phyloP scores from a whole-genome alignment of 2,113 vertebrate species.

The Menura novaehollandiae region DNA sequence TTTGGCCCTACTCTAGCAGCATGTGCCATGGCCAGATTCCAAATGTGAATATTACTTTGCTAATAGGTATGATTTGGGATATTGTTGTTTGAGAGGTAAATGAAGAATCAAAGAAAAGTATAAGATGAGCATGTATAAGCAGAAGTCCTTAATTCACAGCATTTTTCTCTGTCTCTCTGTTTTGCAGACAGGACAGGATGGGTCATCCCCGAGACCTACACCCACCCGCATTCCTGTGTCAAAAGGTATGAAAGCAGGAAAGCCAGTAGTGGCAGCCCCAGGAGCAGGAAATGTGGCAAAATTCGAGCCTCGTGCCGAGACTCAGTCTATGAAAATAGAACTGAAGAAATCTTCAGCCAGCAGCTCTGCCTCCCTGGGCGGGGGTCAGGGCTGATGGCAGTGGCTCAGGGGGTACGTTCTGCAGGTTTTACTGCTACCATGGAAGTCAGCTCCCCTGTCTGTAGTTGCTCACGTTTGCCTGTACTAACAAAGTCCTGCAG shows the following conservation, averaged over 20 bases:
- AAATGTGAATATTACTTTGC: background rate
- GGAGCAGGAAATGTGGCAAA: constrained; percentile 86
- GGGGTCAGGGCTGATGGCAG: constrained; percentile 84
- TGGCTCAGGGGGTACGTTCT: constrained; percentile 78
- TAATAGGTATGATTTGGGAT: background rate
- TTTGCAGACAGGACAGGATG: constrained; percentile 84
- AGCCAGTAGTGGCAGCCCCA: constrained; percentile 83
- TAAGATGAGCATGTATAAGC: background rate
- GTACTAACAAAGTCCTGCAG: constrained; percentile 68
- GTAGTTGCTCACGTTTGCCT: constrained; percentile 34
- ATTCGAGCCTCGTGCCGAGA: constrained; percentile 87
- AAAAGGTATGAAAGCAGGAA: constrained; percentile 92
- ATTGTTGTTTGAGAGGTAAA: background rate
- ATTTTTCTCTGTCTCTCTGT: constrained; percentile 38
- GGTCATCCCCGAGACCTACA: constrained; percentile 79
- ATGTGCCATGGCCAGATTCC: background rate
- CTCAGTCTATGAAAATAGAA: constrained; percentile 94
- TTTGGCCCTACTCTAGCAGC: background rate
- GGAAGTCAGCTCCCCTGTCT: constrained; percentile 47
- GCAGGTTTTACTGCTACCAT: constrained; percentile 67
- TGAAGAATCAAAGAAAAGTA: background rate
- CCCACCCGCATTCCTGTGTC: constrained; percentile 92
- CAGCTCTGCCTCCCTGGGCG: constrained; percentile 75
- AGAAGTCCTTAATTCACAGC: background rate
- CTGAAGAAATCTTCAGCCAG: constrained; percentile 87